phyloP scores from a whole-genome alignment of 2,113 vertebrate species.

The Brevimyrus niger region DNA sequence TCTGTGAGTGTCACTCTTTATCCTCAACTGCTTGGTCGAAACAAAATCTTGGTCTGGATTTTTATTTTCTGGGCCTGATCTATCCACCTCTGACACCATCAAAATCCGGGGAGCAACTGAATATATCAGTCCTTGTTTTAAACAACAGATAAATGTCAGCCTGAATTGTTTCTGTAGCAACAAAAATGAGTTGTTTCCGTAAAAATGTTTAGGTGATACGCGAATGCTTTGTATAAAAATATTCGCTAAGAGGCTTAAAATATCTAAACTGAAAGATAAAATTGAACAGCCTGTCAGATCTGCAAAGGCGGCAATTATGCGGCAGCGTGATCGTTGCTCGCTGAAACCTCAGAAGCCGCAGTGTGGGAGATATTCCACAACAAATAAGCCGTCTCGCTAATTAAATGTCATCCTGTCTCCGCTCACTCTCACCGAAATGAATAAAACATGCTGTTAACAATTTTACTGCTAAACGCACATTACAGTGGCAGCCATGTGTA shows the following conservation, averaged over 20 bases:
- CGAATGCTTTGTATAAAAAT: background rate
- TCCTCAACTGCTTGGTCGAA: no score
- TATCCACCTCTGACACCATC: no score
- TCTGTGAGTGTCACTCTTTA: no score
- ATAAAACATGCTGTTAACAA: background rate
- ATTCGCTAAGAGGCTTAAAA: background rate
- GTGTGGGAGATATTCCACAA: background rate
- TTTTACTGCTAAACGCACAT: background rate
- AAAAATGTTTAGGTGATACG: background rate
- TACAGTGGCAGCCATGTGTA: background rate
- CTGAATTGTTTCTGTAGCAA: background rate
- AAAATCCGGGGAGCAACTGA: no score
- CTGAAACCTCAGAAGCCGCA: background rate
- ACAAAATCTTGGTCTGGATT: no score
- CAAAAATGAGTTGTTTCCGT: background rate
- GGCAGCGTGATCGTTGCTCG: background rate
- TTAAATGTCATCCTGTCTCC: background rate
- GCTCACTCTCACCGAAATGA: background rate
- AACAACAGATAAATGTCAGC: background rate
- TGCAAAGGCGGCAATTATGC: background rate
- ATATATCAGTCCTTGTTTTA: background rate
- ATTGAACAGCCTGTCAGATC: background rate
- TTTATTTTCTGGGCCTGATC: no score
- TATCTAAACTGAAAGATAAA: background rate
- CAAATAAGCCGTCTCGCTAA: background rate